Evolutionary conservation across 2,888 invertebrate species (phyloP).

Genomic region (Omphaloscelis lunosa): DNA sequence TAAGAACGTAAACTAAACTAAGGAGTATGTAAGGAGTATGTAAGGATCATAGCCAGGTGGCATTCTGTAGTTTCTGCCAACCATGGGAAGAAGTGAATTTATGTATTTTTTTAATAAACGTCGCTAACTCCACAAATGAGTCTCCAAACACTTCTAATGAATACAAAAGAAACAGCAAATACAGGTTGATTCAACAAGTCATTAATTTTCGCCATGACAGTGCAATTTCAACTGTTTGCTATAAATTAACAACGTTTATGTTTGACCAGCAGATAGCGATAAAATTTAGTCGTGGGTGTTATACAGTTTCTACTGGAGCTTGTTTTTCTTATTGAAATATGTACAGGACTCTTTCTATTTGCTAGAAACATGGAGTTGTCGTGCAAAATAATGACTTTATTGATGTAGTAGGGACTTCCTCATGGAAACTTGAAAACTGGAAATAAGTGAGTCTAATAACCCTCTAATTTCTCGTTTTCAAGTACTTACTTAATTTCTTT

Average conservation of each 20-base stretch:
- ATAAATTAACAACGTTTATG: conserved; percentile 79
- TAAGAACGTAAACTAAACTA: too few relatives aligned
- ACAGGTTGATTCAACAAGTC: conserved; percentile 75
- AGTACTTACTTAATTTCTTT: too few relatives aligned
- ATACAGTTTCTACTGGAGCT: not conserved
- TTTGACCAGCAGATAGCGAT: conserved; percentile 69
- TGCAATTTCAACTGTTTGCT: conserved; percentile 81
- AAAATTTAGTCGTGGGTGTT: conserved; percentile 42
- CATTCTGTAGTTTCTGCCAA: too few relatives aligned
- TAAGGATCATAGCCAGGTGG: too few relatives aligned
- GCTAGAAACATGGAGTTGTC: not conserved
- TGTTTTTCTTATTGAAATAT: conserved; percentile 26
- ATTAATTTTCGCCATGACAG: conserved; percentile 83
- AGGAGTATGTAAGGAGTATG: too few relatives aligned
- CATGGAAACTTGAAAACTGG: too few relatives aligned
- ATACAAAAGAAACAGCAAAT: conserved; percentile 51
- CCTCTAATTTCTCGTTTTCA: too few relatives aligned
- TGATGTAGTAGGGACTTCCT: too few relatives aligned
- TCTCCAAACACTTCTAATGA: conserved; percentile 27
- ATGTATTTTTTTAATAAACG: too few relatives aligned
- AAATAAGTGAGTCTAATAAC: too few relatives aligned
- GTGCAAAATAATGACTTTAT: too few relatives aligned
- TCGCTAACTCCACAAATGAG: conserved; percentile 12
- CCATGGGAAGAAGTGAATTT: too few relatives aligned
- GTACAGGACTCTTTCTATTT: not conserved